Evolutionary conservation across 2,113 vertebrate genomes (phyloP).

Genomic region (Cebidichthys violaceus): DNA sequence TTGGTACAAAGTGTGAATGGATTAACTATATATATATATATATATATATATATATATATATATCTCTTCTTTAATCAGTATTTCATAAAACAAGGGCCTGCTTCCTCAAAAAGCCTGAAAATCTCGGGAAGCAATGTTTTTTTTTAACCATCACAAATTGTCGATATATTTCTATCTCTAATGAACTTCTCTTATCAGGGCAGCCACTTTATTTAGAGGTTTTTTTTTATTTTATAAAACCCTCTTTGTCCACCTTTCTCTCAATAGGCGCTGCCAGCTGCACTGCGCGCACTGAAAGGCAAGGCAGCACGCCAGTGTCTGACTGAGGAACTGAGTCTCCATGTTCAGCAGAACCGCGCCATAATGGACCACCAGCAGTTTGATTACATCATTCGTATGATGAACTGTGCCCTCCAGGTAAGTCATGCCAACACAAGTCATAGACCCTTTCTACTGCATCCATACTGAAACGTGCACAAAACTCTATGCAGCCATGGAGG

Average conservation of each 20-base stretch:
- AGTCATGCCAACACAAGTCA: neutral
- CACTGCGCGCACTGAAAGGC: constrained; percentile 94
- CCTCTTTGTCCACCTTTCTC: neutral
- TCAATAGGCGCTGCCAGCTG: constrained; percentile 91
- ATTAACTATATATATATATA: neutral
- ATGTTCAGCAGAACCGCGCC: constrained; percentile 94
- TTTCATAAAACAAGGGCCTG: neutral
- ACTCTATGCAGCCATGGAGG: neutral
- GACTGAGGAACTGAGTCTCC: constrained; percentile 91
- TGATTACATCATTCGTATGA: constrained; percentile 95
- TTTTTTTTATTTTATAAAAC: neutral
- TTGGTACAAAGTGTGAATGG: neutral
- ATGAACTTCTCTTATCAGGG: neutral
- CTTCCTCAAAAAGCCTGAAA: neutral
- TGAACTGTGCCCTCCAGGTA: constrained; percentile 98
- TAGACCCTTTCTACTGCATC: neutral
- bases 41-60: neutral
- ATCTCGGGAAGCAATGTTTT: neutral
- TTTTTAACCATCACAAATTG: neutral
- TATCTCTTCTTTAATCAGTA: neutral
- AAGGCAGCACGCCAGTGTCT: constrained; percentile 96
- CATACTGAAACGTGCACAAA: neutral
- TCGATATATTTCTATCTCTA: neutral
- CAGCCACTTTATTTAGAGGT: neutral
- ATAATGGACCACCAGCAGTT: constrained; percentile 99